Evolutionary conservation across 1,140 invertebrate species (phyloP).

Genomic region (Leptoteleia sp.): DNA sequence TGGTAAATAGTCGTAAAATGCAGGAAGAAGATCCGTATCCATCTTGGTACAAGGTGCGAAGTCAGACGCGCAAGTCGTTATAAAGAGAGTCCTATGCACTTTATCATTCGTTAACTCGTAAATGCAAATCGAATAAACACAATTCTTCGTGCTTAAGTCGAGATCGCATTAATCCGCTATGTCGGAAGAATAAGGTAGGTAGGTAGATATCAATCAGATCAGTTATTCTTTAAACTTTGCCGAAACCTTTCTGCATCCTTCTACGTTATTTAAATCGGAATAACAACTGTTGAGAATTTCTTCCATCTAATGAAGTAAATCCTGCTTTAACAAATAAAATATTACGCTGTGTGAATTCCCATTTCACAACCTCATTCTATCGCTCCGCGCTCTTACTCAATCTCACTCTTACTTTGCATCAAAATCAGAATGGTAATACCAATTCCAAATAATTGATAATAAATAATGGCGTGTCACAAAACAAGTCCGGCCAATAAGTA

Average conservation of each 20-base stretch:
- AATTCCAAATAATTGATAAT: slow-evolving; percentile 24
- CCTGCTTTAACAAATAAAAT: slow-evolving; percentile 24
- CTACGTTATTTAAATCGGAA: slow-evolving; percentile 48
- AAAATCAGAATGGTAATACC: slow-evolving; percentile 12
- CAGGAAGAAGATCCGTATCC: slow-evolving; percentile 72
- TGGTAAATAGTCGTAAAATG: slow-evolving; percentile 73
- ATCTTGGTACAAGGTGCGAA: slow-evolving; percentile 68
- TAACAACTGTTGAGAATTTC: slow-evolving; percentile 37
- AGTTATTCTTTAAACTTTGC: slow-evolving; percentile 57
- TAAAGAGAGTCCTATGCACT: slow-evolving; percentile 55
- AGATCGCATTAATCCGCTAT: slow-evolving; percentile 57
- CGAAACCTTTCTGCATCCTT: slow-evolving; percentile 41
- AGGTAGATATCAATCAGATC: slow-evolving; percentile 63
- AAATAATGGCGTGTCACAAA: slow-evolving; percentile 5
- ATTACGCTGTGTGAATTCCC: slow-evolving; percentile 14
- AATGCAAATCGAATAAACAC: slow-evolving; percentile 68
- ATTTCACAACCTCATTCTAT: slow-evolving; percentile 13
- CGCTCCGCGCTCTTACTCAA: slow-evolving; percentile 4
- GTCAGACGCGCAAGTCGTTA: slow-evolving; percentile 63
- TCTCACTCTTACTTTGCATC: slow-evolving; percentile 31
- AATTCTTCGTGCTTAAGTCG: slow-evolving; percentile 50
- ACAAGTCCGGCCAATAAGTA: background rate
- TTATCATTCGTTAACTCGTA: slow-evolving; percentile 69
- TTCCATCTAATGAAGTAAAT: slow-evolving; percentile 38
- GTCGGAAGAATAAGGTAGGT: slow-evolving; percentile 52